Percentiles rank a stretch among this genome's conserved stretches.
phyloP scores from a whole-genome alignment of 2,888 invertebrate species.

The Linyphia triangularis region DNA sequence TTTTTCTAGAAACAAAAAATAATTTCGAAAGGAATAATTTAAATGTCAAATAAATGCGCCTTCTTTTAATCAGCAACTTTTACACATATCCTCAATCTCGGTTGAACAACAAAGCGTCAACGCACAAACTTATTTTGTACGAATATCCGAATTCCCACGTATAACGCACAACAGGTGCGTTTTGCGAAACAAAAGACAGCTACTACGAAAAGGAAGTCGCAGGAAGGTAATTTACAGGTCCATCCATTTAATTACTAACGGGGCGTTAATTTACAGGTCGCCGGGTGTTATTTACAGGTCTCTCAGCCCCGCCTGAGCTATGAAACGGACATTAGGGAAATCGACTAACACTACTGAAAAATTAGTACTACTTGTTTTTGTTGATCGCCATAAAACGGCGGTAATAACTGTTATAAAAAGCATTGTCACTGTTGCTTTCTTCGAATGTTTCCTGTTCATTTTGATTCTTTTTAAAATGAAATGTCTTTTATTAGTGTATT shows the following conservation, averaged over 20 bases:
- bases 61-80: no score
- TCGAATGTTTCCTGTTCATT: background rate
- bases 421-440: background rate
- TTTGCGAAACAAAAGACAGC: background rate
- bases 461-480: background rate
- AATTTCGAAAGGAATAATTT: no score
- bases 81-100: no score
- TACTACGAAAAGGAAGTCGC: background rate
- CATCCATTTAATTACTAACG: background rate
- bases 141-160: background rate
- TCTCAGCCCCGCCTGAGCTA: background rate
- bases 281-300: background rate
- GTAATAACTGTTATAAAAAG: background rate
- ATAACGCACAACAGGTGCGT: background rate
- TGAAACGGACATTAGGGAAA: background rate
- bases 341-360: no score
- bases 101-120: no score
- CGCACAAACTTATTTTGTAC: no score
- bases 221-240: background rate
- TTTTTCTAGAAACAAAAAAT: no score
- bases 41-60: no score
- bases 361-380: no score
- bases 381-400: background rate
- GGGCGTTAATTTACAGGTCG: background rate
- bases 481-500: no score